Percentiles rank a stretch among this genome's conserved stretches.
Evolutionary conservation across 2,113 vertebrate genomes (phyloP).

Genomic region (Vulpes lagopus): DNA sequence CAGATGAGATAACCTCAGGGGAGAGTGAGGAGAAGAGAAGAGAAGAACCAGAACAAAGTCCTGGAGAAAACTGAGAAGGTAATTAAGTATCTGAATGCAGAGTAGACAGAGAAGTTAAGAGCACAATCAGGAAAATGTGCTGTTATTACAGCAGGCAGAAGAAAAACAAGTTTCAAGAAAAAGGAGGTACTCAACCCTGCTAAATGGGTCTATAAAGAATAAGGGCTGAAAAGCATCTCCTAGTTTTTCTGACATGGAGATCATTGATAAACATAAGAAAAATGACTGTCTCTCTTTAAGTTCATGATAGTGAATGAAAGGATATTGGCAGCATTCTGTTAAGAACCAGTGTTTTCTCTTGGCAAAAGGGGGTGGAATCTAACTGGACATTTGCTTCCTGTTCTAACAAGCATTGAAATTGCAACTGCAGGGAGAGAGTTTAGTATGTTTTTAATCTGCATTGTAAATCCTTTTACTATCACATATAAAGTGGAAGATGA

Average conservation of each 20-base stretch:
- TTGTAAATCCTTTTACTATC: neutral
- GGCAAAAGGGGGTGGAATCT: neutral
- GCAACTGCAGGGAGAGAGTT: neutral
- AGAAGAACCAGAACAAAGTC: neutral
- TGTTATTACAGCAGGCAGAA: neutral
- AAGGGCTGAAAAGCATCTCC: neutral
- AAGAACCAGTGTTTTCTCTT: neutral
- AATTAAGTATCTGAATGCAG: neutral
- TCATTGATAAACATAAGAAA: neutral
- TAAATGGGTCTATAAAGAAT: neutral
- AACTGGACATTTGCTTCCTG: neutral
- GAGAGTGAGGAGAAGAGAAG: neutral
- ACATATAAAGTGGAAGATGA: neutral
- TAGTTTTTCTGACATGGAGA: neutral
- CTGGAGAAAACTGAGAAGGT: neutral
- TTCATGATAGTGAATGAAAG: neutral
- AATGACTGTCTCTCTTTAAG: neutral
- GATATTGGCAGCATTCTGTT: neutral
- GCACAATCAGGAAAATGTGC: neutral
- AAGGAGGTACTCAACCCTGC: neutral
- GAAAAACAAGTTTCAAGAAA: neutral
- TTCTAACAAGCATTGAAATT: neutral
- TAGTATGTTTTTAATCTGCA: neutral
- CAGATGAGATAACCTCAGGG: neutral
- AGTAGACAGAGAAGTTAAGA: neutral